phyloP scores from a whole-genome alignment of 2,113 vertebrate genomes.

The Mirounga angustirostris region DNA sequence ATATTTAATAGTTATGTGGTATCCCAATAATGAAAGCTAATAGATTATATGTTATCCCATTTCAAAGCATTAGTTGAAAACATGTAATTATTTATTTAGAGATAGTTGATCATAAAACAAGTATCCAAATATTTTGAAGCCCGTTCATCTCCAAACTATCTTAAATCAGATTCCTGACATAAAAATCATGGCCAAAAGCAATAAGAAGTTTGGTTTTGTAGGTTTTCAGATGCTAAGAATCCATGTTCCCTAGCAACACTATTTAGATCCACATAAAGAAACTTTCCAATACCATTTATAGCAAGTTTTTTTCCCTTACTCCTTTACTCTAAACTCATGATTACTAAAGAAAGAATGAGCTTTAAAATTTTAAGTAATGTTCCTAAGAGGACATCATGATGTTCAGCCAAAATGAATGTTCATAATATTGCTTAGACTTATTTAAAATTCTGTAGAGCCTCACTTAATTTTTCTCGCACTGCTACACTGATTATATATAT shows the following conservation, averaged over 20 bases:
- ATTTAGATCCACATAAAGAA: slow-evolving; percentile 54
- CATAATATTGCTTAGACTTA: slow-evolving; percentile 48
- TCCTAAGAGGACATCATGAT: slow-evolving; percentile 58
- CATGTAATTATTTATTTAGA: slow-evolving; percentile 26
- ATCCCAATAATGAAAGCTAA: background rate
- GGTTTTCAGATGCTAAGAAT: slow-evolving; percentile 69
- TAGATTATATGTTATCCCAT: background rate
- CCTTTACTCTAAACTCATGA: slow-evolving; percentile 68
- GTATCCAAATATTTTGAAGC: slow-evolving; percentile 53
- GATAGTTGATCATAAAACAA: slow-evolving; percentile 14
- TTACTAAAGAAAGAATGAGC: slow-evolving; percentile 69
- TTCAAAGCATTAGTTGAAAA: background rate
- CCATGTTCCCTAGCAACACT: slow-evolving; percentile 80
- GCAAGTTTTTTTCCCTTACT: slow-evolving; percentile 16
- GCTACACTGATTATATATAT: slow-evolving; percentile 37
- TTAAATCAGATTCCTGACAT: slow-evolving; percentile 44
- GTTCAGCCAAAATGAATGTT: slow-evolving; percentile 61
- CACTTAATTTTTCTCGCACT: slow-evolving; percentile 40
- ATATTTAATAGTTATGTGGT: background rate
- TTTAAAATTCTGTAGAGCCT: slow-evolving; percentile 55
- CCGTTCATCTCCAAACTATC: slow-evolving; percentile 22
- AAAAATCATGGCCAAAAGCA: slow-evolving; percentile 56
- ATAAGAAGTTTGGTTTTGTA: slow-evolving; percentile 59
- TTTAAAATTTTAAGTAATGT: slow-evolving; percentile 66
- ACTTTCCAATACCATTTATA: slow-evolving; percentile 77